Conservation (phyloP, 2,888 invertebrate genomes). For the Tetheella fluctuosa region DNA sequence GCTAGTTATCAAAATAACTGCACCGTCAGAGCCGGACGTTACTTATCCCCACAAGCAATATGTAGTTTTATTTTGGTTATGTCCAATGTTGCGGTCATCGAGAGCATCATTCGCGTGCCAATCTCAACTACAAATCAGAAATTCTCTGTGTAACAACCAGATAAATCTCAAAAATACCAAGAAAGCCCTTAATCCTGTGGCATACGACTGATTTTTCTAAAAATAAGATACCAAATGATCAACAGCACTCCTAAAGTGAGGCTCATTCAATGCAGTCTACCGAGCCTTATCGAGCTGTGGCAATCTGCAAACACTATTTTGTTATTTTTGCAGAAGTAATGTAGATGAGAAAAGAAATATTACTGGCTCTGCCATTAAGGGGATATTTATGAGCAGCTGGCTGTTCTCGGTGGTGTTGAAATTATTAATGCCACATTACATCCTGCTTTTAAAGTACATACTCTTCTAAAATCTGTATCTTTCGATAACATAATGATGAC, state of each 20-base stretch:
- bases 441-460: conserved; percentile 10
- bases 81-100: conserved; percentile 70
- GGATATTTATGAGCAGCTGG: conserved; percentile 64
- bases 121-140: conserved; percentile 75
- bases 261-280: conserved; percentile 66
- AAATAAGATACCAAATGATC: conserved; percentile 55
- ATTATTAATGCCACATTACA: conserved; percentile 64
- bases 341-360: conserved; percentile 76
- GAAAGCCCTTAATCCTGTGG: conserved; percentile 52
- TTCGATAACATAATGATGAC: neutral
- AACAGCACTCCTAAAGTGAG: conserved; percentile 57
- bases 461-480: neutral
- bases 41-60: conserved; percentile 59
- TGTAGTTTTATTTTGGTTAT: conserved; percentile 71
- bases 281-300: conserved; percentile 65
- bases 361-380: conserved; percentile 66
- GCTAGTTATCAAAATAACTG: neutral
- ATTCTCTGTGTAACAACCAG: conserved; percentile 62
- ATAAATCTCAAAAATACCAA: conserved; percentile 47
- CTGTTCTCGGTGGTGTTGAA: conserved; percentile 63
- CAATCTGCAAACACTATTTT: conserved; percentile 73
- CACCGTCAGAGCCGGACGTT: conserved; percentile 46
- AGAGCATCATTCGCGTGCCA: conserved; percentile 73
- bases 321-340: conserved; percentile 79
- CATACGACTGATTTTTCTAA: conserved; percentile 58